phyloP scores from a whole-genome alignment of 1,140 invertebrate species.

The Hylaeus anthracinus region DNA sequence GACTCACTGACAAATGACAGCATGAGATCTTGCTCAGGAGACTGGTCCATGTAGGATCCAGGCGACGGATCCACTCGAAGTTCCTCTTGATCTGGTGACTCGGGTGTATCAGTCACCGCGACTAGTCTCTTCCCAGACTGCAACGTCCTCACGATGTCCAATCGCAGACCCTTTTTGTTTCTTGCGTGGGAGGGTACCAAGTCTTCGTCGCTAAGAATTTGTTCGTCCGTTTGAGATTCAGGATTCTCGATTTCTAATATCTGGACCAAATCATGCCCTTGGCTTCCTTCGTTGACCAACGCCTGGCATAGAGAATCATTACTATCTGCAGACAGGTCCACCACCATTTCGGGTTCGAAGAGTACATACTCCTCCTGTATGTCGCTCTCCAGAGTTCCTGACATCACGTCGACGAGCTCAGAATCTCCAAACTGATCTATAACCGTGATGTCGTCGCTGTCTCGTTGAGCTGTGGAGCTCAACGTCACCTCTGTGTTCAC shows the following conservation, averaged over 20 bases:
- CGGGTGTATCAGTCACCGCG: constrained; percentile 79
- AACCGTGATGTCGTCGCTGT: constrained; percentile 83
- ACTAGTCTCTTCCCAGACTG: constrained; percentile 71
- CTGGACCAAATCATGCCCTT: constrained; percentile 76
- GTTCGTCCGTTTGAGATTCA: constrained; percentile 71
- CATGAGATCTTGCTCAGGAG: constrained; percentile 76
- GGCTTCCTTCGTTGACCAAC: constrained; percentile 75
- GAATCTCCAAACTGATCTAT: constrained; percentile 83
- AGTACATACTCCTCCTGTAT: constrained; percentile 84
- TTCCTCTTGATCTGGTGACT: constrained; percentile 82
- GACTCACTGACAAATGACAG: constrained; percentile 81
- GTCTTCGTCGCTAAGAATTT: constrained; percentile 73
- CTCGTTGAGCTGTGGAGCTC: constrained; percentile 82
- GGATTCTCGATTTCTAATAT: constrained; percentile 78
- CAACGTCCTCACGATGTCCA: constrained; percentile 73
- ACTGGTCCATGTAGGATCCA: constrained; percentile 73
- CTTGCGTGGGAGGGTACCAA: constrained; percentile 64
- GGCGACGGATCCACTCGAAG: constrained; percentile 78
- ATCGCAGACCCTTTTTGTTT: constrained; percentile 73
- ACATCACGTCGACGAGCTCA: constrained; percentile 81
- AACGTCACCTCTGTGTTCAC: constrained; percentile 83
- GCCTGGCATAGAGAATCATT: constrained; percentile 82
- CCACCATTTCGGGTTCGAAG: constrained; percentile 83
- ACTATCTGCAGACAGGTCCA: constrained; percentile 82
- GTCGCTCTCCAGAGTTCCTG: constrained; percentile 83